Base-by-base conservation (phyloP, 2,797 vertebrate species). In the Intellagama lesueurii region DNA sequence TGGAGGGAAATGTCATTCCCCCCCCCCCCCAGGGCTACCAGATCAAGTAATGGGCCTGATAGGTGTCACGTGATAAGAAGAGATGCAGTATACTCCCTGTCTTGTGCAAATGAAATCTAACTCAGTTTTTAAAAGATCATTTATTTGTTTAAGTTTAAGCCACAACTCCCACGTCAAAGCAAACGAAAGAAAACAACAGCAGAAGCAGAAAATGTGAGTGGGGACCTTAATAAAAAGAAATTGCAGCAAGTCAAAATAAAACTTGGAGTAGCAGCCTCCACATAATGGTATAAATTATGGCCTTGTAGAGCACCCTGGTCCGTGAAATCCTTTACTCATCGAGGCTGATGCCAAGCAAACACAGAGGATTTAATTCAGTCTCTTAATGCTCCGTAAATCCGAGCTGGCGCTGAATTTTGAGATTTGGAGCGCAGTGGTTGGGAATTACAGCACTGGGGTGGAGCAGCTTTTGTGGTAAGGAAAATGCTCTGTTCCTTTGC, bases 1-100 rank as follows among this genome's bases (percentile, higher is more conserved):
- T 93, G 94, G 91, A 95, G 88, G 93, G 94, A 97, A 97, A 97
- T 97, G 96, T 95, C 96, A 96, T 95, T 96, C 96, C 96, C 95
- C 96, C 95, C 91, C 89, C 82, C 11, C 52, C 52, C 52, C 94
- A 92, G 90, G 88, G 92, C 91, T 92, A 92, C 87, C 84, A 87
- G 92, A 94, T 85, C 86, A 91, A 82, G 91, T 93, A 93, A 93
- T 78, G 91, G 92, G 82, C 90, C 91, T 91, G 89, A 88, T 94
- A 85, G 14, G 26, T 28, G 91, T 93, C 92, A 91, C 85, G 91
- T 1, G 44, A 77, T 56, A 91, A 91, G 69, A 93, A 91, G 69
- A 88, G 75, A 90, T 83, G 89, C 72, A 28, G 86, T 90, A 88
- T 87, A 86, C 40, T 89, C 77, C 86, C 56, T 64, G 80, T 83